Evolutionary conservation across 2,888 invertebrate genomes (phyloP).

Genomic region (Caenorhabditis japonica): DNA sequence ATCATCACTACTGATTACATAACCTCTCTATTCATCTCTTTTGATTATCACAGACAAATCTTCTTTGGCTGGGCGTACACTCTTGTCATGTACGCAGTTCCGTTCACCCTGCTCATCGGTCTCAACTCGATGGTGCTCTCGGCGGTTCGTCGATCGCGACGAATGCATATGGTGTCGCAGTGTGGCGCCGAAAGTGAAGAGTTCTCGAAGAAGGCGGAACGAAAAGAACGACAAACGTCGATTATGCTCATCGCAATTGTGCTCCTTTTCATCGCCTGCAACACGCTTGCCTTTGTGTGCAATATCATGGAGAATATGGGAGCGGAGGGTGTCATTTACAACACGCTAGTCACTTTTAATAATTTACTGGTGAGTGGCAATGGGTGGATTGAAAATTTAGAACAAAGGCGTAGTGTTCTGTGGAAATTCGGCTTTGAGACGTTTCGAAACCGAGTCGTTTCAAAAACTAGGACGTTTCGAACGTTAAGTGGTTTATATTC

Average conservation of each 20-base stretch:
- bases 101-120: conserved; percentile 73
- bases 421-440: too few relatives aligned
- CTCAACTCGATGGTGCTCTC: conserved; percentile 75
- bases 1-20: neutral
- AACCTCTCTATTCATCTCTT: too few relatives aligned
- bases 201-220: conserved; percentile 63
- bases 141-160: conserved; percentile 66
- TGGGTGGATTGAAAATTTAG: neutral
- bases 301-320: conserved; percentile 74
- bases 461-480: too few relatives aligned
- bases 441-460: too few relatives aligned
- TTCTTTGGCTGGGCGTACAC: conserved; percentile 73
- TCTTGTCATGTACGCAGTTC: conserved; percentile 72
- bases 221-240: conserved; percentile 72
- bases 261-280: conserved; percentile 70
- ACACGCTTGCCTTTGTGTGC: conserved; percentile 71
- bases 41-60: conserved; percentile 54
- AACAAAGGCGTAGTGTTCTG: neutral
- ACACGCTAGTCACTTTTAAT: conserved; percentile 66
- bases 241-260: conserved; percentile 74
- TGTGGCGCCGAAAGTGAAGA: conserved; percentile 62
- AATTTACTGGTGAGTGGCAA: conserved; percentile 67
- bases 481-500: too few relatives aligned
- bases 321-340: conserved; percentile 55
- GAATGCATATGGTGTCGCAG: conserved; percentile 66